Percentiles rank a stretch among this genome's conserved stretches.
These are phyloP conservation scores for Mesorhabditis belari DNA, from an alignment of 2,888 invertebrate species.

Conservation along the genomic window DNA sequence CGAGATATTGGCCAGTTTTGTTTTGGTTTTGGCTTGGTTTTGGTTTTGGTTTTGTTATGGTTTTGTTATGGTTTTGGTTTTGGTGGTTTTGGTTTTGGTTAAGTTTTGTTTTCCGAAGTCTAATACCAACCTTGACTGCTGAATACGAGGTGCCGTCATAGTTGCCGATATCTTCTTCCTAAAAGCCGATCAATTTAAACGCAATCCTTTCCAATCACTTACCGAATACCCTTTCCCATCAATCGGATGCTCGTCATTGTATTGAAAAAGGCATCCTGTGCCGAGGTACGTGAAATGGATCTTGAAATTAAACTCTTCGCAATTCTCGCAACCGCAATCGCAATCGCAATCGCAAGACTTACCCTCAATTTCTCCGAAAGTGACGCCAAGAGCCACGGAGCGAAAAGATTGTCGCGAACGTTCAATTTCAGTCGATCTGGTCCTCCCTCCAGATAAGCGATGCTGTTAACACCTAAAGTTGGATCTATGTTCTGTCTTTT, in stretches of 20 bases:
- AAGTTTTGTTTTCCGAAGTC: too few species aligned
- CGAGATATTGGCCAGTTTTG: too few species aligned
- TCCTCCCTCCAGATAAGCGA: slow-evolving; percentile 27
- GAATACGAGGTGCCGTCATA: slow-evolving; percentile 33
- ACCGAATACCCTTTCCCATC: slow-evolving; percentile 16
- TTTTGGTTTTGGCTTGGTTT: too few species aligned
- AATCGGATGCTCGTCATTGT: slow-evolving; percentile 17
- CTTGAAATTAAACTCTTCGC: background rate
- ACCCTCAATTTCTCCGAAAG: slow-evolving; percentile 24
- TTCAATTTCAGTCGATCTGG: slow-evolving; percentile 32
- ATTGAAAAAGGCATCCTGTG: slow-evolving; percentile 29
- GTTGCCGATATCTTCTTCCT: slow-evolving; percentile 23
- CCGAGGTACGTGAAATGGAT: slow-evolving; percentile 46
- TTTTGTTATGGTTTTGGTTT: too few species aligned
- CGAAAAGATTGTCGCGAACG: slow-evolving; percentile 40
- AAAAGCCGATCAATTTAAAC: background rate
- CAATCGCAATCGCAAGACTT: too few species aligned
- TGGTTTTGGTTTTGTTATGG: too few species aligned
- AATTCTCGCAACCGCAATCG: background rate
- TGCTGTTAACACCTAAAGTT: slow-evolving; percentile 6
- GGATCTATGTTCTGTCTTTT: too few species aligned
- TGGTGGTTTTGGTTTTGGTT: too few species aligned
- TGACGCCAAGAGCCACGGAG: slow-evolving; percentile 46
- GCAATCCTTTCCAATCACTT: background rate
- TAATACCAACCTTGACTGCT: slow-evolving; percentile 25